Evolutionary conservation across 2,113 vertebrate species (phyloP), one percentile per base, ranked within the genome.

Genomic region (Chloroceryle aenea): DNA sequence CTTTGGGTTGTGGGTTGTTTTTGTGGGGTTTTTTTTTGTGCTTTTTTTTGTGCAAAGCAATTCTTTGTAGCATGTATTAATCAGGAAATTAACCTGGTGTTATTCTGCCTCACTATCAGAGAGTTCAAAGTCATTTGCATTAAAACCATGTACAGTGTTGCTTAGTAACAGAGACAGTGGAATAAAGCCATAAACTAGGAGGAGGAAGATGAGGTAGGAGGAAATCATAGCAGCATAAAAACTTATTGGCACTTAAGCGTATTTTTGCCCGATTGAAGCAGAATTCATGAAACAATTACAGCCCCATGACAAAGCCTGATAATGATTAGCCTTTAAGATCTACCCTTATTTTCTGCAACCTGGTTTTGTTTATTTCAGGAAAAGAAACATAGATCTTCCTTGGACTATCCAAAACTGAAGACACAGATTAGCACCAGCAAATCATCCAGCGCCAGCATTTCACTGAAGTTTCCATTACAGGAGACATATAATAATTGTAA

Each of bases 271-370:
- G 95, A 97, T 96, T 96, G 97, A 97, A 96, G 96, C 92, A 97
- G 96, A 98, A 97, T 96, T 96, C 97, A 94, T 87, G 94, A 95
- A 97, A 97, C 68, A 97, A 96, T 96, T 97, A 97, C 88, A 95
- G 64, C 56, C 69, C 69, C 75, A 55, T 71, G 81, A 97, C 93
- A 96, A 97, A 97, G 85, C 63, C 88, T 96, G 92, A 85, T 94
- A 97, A 96, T 95, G 95, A 98, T 97, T 95, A 97, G 95, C 59
- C 94, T 90, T 97, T 93, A 94, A 97, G 83, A 97, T 85, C 92
- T 55, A 82, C 90, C 90, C 80, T 91, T 97, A 42, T 82, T 97
- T 95, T 96, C 88, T 97, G 90, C 93, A 92, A 94, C 91, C 61
- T 95, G 88, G 86, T 82, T 97, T 94, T 95, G 89, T 97, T 97